phyloP scores from a whole-genome alignment of 2,888 invertebrate species.

The Pachycephus smyrnensis region DNA sequence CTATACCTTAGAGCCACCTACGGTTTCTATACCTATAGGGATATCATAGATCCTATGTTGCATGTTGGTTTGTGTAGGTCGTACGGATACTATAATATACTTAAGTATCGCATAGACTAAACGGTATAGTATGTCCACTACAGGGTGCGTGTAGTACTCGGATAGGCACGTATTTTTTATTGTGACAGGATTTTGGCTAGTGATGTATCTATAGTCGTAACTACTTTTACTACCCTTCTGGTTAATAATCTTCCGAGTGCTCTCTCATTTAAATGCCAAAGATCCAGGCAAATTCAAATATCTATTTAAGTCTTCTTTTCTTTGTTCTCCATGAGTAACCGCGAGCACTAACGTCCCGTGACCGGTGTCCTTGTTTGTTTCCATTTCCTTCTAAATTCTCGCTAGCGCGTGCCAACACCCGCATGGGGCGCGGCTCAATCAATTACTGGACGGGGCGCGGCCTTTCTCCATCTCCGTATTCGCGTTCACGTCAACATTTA shows the following conservation, averaged over 20 bases:
- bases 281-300: neutral
- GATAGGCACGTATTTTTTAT: neutral
- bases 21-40: neutral
- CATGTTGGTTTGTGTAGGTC: neutral
- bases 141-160: neutral
- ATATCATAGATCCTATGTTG: neutral
- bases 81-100: neutral
- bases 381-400: conserved; percentile 8
- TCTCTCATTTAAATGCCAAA: neutral
- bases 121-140: neutral
- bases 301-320: neutral
- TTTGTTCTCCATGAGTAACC: neutral
- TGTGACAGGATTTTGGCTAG: neutral
- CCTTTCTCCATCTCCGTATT: conserved; percentile 28
- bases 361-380: neutral
- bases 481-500: conserved; percentile 33
- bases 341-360: neutral
- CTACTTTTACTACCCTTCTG: neutral
- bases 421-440: conserved; percentile 60
- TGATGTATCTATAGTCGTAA: neutral
- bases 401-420: conserved; percentile 41
- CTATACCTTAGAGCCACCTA: neutral
- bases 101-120: neutral
- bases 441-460: conserved; percentile 58
- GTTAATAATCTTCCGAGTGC: neutral